phyloP scores from a whole-genome alignment of 1,140 invertebrate species.

The Aphelenchoides fujianensis region DNA sequence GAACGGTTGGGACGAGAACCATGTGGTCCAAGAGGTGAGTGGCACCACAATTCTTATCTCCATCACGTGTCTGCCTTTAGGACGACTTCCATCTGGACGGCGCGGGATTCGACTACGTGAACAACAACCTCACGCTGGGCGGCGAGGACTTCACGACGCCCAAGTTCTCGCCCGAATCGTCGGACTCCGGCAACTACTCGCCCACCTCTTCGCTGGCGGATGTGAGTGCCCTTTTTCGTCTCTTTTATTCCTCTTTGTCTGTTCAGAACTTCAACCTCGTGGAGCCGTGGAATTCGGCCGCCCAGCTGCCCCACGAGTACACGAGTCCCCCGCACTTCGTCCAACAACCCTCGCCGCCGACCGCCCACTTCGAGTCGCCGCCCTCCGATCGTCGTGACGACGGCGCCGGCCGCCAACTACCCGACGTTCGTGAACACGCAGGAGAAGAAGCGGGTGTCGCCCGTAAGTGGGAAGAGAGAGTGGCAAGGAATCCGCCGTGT shows the following conservation, averaged over 20 bases:
- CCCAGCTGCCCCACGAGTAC: neutral
- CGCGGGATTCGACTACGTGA: neutral
- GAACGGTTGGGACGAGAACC: neutral
- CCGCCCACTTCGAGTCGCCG: too few relatives aligned
- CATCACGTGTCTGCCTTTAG: neutral
- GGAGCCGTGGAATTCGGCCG: neutral
- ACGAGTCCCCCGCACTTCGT: neutral
- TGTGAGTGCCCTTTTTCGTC: neutral
- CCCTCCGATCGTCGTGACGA: too few relatives aligned
- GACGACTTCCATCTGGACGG: neutral
- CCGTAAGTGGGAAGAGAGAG: too few relatives aligned
- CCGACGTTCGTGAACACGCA: too few relatives aligned
- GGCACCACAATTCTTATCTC: too few relatives aligned
- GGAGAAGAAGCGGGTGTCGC: too few relatives aligned
- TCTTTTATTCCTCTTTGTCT: neutral
- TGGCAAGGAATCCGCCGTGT: too few relatives aligned
- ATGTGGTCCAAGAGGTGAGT: neutral
- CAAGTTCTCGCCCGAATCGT: constrained; percentile 7
- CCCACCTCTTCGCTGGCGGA: constrained; percentile 6
- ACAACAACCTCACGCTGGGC: neutral
- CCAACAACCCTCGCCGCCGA: too few relatives aligned
- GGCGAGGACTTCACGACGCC: neutral
- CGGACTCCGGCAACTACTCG: constrained; percentile 18
- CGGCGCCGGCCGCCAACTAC: too few relatives aligned
- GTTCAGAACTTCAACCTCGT: neutral